These are phyloP conservation scores for Epicampocera succincta DNA, from an alignment of 2,888 invertebrate genomes.

Conservation along the genomic window DNA sequence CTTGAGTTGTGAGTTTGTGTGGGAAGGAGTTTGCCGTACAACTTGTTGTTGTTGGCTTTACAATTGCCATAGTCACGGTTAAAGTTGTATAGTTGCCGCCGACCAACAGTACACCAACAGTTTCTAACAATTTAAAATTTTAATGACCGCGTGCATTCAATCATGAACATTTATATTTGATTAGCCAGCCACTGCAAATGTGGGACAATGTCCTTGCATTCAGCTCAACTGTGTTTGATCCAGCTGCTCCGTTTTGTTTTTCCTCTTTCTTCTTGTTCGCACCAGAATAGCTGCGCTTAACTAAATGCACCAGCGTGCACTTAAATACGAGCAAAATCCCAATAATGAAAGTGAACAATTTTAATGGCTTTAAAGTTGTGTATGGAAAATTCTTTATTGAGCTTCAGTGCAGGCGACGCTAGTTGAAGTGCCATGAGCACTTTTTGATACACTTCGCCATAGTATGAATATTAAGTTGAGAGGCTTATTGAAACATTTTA, in stretches of 20 bases:
- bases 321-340: constrained; percentile 24
- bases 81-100: not conserved
- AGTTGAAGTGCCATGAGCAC: no score
- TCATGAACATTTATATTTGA: constrained; percentile 65
- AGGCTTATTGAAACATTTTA: no score
- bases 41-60: not conserved
- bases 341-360: constrained; percentile 45
- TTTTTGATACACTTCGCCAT: no score
- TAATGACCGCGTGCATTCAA: constrained; percentile 64
- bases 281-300: constrained; percentile 23
- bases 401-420: no score
- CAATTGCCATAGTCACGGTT: constrained; percentile 21
- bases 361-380: not conserved
- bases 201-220: constrained; percentile 63
- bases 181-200: constrained; percentile 56
- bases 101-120: constrained; percentile 21
- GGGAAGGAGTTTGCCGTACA: not conserved
- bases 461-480: no score
- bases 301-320: constrained; percentile 9
- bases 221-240: not conserved
- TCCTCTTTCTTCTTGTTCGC: not conserved
- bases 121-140: constrained; percentile 32
- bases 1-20: not conserved
- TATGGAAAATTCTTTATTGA: no score
- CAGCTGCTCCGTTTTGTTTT: not conserved